Base-by-base conservation (phyloP, 2,888 invertebrate species). In the Nomada goodeniana region DNA sequence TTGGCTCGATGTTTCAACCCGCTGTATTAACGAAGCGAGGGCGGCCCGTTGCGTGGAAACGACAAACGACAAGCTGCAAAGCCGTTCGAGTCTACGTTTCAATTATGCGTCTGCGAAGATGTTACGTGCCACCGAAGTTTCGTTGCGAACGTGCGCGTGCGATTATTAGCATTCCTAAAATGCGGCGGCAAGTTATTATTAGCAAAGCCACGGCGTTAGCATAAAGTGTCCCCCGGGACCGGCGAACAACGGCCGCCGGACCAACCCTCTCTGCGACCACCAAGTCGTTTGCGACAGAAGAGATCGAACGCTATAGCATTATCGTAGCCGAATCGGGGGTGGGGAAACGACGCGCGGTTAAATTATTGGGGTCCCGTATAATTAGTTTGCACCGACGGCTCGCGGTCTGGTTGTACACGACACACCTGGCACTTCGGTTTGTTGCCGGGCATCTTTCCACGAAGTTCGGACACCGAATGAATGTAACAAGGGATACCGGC, bases 361-460 rank as follows among this genome's bases (percentile, higher is more conserved):
- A 92, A 91, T 92, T 91, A 92, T 92, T 89, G 86, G 89, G 89
- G 89, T 82, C 86, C 88, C 88, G 88, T 90, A 89, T 92, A 92
- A 92, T 92, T 91, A 89, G 91, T 82, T 82, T 86, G 86, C 76
- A 75, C 86, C 88, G 88, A 90, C 89, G 89, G 90, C 88, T 88
- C 90, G 91, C 86, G 91, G 91, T 90, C 87, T 70, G 71, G 55
- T 83, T 85, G 83, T 83, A 76, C 83, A 77, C 80, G 82, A 76
- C 68, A 80, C 82, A 82, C 76, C 81, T 72, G 70, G 78, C 65
- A 79, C 64, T 69, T 86, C 73, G 72, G 75, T 78, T 80, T 75
- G 75, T 75, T 68, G 69, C 73, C 76, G 71, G 82, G 78, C 81
- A 85, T 71, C 84, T 74, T 76, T 61, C 52, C 65, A 57, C 2